Evolutionary conservation across 2,888 invertebrate genomes (phyloP), one percentile per base, ranked within the genome.

Genomic region (Encarsia formosa): DNA sequence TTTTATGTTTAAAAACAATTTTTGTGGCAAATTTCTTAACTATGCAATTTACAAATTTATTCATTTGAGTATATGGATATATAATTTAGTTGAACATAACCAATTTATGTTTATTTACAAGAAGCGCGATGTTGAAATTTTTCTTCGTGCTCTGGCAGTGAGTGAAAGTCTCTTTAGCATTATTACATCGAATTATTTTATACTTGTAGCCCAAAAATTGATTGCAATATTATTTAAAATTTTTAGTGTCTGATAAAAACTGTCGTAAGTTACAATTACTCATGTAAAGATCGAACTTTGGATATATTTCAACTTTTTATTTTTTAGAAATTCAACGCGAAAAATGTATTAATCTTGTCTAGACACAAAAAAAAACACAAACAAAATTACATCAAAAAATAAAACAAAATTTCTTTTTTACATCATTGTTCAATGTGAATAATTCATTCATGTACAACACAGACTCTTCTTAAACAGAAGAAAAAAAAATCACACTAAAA

Each of bases 221-320:
- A 43, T 32, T 24, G 18, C 34, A 34, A 38, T 15, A 43, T 39
- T 11, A 35, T 32, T 38, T 35, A 11, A 46, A 46, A 49, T 20
- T 26, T 47, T 16, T 13, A 26, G 18, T 44, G 35, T 8, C 15
- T n/a, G n/a, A n/a, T n/a, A n/a, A n/a, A n/a, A n/a, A n/a, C n/a
- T n/a, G n/a, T n/a, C n/a, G n/a, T n/a, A n/a, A n/a, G n/a, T n/a
- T n/a, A n/a, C n/a, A n/a, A n/a, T n/a, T n/a, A n/a, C n/a, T n/a
- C n/a, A n/a, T n/a, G n/a, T n/a, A n/a, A n/a, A n/a, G n/a, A 54
- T 54, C 42, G 40, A 54, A 48, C 43, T 43, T 54, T 23, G 47
- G 38, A 37, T n/a, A n/a, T n/a, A n/a, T n/a, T 40, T 40, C n/a
- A n/a, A n/a, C 43, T 42, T n/a, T 22, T 38, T 54, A 49, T 37